Evolutionary conservation across 2,113 vertebrate species (phyloP).

Genomic region (Tretioscincus oriximinensis): DNA sequence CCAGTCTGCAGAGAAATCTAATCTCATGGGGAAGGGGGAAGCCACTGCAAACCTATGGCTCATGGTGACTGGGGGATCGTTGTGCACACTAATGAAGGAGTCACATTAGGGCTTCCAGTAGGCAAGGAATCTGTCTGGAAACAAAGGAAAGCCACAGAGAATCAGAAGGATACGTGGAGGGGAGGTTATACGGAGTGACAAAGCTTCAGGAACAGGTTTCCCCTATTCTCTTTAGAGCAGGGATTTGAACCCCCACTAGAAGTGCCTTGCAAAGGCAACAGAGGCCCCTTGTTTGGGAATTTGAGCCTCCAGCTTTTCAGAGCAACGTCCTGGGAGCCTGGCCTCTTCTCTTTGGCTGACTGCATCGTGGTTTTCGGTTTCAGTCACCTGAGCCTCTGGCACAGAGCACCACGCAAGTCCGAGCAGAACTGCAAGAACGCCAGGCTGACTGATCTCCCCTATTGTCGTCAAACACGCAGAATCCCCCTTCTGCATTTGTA

Average conservation of each 20-base stretch:
- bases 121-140: not conserved
- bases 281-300: not conserved
- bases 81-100: no score
- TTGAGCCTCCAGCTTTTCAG: not conserved
- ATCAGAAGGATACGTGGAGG: not conserved
- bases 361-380: not conserved
- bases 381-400: not conserved
- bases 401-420: not conserved
- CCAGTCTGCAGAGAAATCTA: no score
- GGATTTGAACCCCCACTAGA: not conserved
- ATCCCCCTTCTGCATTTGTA: not conserved
- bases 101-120: not conserved
- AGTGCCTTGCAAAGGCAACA: not conserved
- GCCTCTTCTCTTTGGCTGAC: no score
- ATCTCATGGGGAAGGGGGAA: no score
- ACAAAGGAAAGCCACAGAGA: not conserved
- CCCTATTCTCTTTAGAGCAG: not conserved
- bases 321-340: not conserved
- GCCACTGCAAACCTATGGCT: not conserved
- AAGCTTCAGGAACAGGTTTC: not conserved
- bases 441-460: not conserved
- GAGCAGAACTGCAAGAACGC: not conserved
- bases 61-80: no score
- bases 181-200: not conserved
- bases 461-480: not conserved